Base-by-base conservation (phyloP, 2,113 vertebrate species). In the Oostethus manadensis region DNA sequence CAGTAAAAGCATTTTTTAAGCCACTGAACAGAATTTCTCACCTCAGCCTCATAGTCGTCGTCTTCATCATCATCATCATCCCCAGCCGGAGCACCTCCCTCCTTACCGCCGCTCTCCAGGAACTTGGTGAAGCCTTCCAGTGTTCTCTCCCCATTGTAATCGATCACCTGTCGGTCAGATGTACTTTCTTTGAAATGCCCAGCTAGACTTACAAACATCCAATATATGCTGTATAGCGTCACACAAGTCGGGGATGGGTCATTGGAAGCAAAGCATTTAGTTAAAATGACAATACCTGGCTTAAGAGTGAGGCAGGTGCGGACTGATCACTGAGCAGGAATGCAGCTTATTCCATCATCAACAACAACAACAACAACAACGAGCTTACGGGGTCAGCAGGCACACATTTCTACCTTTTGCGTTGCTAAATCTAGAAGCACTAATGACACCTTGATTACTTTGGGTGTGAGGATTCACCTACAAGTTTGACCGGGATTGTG, bases 81-180 rank as follows among this genome's bases (percentile, higher is more conserved):
- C 46, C 86, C 93, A 18, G 92, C 92, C 0, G 90, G 88, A 6
- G 86, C 86, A 0, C 94, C 95, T 0, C 96, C 97, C 0, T 98
- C 97, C 82, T 93, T 92, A 6, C 97, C 97, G 0, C 96, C 97
- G 0, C 96, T 99, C 82, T 97, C 94, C 87, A 99, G 47, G 86
- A 99, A 99, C 64, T 97, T 97, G 46, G 91, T 91, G 74, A 99
- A 97, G 29, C 93, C 94, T 10, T 98, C 96, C 63, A 99, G 72
- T 0, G 96, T 98, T 84, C 97, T 91, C 82, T 99, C 97, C 0
- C 96, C 97, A 0, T 95, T 99, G 76, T 97, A 99, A 46, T 99
- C 96, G 14, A 99, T 92, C 45, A 99, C 92, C 97, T 99, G 74
- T 58, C 13, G 11, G 5, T 14, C 13, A 14, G 38, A 42, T 42